Evolutionary conservation across 2,888 invertebrate species (phyloP), one percentile per base, ranked within the genome.

Genomic region (Odontocerum albicorne): DNA sequence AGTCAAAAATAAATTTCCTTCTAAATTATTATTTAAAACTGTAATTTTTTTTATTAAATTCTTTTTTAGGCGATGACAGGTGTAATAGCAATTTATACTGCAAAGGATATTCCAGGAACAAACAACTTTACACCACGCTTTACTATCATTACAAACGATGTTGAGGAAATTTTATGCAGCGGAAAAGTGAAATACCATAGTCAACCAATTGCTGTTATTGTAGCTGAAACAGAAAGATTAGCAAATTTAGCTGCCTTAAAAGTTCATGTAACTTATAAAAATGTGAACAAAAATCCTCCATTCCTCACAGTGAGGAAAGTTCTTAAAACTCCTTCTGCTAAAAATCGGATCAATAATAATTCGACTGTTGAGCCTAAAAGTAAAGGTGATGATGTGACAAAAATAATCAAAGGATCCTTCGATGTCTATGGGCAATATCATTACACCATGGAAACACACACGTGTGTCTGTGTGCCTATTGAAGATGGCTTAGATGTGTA

Each of bases 381-480:
- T 2, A 67, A 62, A 54, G 77, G 77, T 10, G 67, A 66, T 0
- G 71, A 82, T 39, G 66, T 73, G 3, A 72, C 71, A 4, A 72
- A 82, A 40, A 75, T 74, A 0, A 68, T 86, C 8, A 79, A 75
- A 50, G 89, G 89, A 0, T 72, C 65, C 2, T 80, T 78, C 54
- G 66, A 72, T 4, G 66, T 80, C 12, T 83, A 81, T 0, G 68
- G 79, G 1, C 91, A 92, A 66, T 90, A 88, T 67, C 90, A 91
- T 69, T 89, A 81, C 63, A 83, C 85, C 1, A 88, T 91, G 88
- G 91, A 91, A 68, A 81, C 86, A 0, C 87, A 88, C 62, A 77
- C 79, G 22, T 84, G 85, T 63, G 72, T 84, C 0, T 81, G 82
- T 17, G 67, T 80, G 10, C 88, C 88, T 0, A 74, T 72, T 3